Percentiles rank a stretch among this genome's conserved stretches.
phyloP scores from a whole-genome alignment of 2,888 invertebrate genomes.

The Philaethria dido region DNA sequence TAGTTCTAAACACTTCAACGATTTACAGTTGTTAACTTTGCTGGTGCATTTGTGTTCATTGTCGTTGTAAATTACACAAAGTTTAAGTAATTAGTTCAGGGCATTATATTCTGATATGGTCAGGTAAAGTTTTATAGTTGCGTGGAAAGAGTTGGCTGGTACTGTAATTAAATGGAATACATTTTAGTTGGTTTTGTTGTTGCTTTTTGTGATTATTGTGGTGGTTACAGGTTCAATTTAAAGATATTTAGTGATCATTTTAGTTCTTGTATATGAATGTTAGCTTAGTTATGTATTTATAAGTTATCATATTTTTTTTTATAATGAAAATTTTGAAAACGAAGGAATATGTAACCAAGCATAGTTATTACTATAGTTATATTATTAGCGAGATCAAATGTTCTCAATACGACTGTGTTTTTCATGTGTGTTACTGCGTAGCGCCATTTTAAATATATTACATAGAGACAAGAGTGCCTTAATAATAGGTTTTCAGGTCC shows the following conservation, averaged over 20 bases:
- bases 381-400: too few relatives aligned
- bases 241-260: not conserved
- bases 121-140: constrained; percentile 23
- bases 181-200: not conserved
- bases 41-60: constrained; percentile 17
- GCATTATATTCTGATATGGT: constrained; percentile 26
- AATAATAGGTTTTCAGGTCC: too few relatives aligned
- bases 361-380: too few relatives aligned
- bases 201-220: not conserved
- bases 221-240: not conserved
- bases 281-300: too few relatives aligned
- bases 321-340: too few relatives aligned
- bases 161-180: constrained; percentile 19
- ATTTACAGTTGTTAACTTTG: constrained; percentile 12
- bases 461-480: too few relatives aligned
- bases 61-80: constrained; percentile 17
- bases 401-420: too few relatives aligned
- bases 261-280: too few relatives aligned
- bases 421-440: too few relatives aligned
- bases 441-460: too few relatives aligned
- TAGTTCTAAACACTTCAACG: constrained; percentile 2
- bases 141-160: constrained; percentile 14
- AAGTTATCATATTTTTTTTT: too few relatives aligned
- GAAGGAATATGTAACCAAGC: too few relatives aligned
- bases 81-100: constrained; percentile 15